Percentiles rank a stretch among this genome's conserved stretches.
These are phyloP conservation scores for Cryptocheilus praepositus DNA, from an alignment of 2,888 invertebrate species.

Conservation along the genomic window DNA sequence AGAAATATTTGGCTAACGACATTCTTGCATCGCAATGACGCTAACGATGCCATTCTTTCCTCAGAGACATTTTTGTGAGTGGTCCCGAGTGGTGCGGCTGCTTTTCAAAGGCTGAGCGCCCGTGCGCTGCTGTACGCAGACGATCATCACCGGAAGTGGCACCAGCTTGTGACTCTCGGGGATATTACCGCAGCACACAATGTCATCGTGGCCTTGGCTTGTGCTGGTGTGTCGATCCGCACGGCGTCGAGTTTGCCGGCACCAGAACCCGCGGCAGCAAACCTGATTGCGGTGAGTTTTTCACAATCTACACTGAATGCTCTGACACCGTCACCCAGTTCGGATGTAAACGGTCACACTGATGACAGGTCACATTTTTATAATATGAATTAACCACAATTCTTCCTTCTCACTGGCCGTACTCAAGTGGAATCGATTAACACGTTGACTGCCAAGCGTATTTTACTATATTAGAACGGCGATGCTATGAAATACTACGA, in stretches of 20 bases:
- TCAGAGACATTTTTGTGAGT: constrained; percentile 80
- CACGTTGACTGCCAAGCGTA: too few relatives aligned
- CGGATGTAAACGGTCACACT: too few relatives aligned
- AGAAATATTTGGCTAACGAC: too few relatives aligned
- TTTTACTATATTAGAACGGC: too few relatives aligned
- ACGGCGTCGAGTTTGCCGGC: constrained; percentile 91
- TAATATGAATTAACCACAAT: too few relatives aligned
- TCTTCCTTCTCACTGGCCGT: too few relatives aligned
- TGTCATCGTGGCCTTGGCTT: constrained; percentile 91
- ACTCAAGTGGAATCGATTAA: too few relatives aligned
- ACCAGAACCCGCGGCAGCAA: constrained; percentile 86
- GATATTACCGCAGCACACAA: constrained; percentile 90
- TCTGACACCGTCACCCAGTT: not conserved
- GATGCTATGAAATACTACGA: too few relatives aligned
- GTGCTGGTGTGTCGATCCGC: constrained; percentile 96
- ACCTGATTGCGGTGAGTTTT: constrained; percentile 84
- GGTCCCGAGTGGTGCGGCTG: constrained; percentile 89
- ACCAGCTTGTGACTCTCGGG: constrained; percentile 87
- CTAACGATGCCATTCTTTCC: too few relatives aligned
- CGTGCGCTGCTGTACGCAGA: constrained; percentile 88
- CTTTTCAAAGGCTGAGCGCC: constrained; percentile 87
- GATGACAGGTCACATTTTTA: too few relatives aligned
- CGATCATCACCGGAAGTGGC: constrained; percentile 82
- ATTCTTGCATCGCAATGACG: too few relatives aligned
- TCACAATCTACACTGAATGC: too few relatives aligned